Base-by-base conservation (phyloP, 2,113 vertebrate species). In the Aptenodytes patagonicus region DNA sequence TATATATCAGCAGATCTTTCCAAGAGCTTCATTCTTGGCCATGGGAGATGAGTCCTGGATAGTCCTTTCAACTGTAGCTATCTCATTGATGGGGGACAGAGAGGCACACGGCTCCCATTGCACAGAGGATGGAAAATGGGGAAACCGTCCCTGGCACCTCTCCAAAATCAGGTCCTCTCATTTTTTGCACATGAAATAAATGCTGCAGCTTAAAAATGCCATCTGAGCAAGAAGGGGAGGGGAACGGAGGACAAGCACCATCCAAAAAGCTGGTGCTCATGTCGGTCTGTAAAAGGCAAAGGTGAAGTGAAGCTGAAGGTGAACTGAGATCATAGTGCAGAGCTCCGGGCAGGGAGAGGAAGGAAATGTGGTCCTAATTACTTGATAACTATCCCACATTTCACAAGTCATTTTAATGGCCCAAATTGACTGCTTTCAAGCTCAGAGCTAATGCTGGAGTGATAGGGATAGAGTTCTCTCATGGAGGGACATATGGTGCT, bases 281-380 rank as follows among this genome's bases (percentile, higher is more conserved):
- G 1, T 40, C 2, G 1, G 11, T 47, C 42, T 58, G 38, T 42
- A 42, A 69, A 65, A 90, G 49, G 17, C 4, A 1, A 75, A 76
- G 73, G 46, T 70, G 55, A 68, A 49, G 38, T 4, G 5, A 88
- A 90, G 60, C 60, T 73, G 65, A 66, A 84, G 80, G 83, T 78
- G 77, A 83, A 15, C 54, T 31, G 78, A 91, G 83, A 81, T 38
- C 60, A 13, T 4, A 28, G 62, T 6, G 46, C 70, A 77, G 78
- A 87, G 34, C 52, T 79, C 44, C 0, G 1, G 78, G 84, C 82
- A 64, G 76, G 32, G 44, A 54, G 80, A 73, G 55, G 62, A 42
- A 65, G 21, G 60, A 94, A 97, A 97, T 87, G 76, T 97, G 97
- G 71, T 97, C 97, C 72, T 97, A 93, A 97, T 96, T 97, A 95